These are phyloP conservation scores for Phalacrocorax pelagicus DNA, from an alignment of 2,113 vertebrate species.

Conservation along the genomic window DNA sequence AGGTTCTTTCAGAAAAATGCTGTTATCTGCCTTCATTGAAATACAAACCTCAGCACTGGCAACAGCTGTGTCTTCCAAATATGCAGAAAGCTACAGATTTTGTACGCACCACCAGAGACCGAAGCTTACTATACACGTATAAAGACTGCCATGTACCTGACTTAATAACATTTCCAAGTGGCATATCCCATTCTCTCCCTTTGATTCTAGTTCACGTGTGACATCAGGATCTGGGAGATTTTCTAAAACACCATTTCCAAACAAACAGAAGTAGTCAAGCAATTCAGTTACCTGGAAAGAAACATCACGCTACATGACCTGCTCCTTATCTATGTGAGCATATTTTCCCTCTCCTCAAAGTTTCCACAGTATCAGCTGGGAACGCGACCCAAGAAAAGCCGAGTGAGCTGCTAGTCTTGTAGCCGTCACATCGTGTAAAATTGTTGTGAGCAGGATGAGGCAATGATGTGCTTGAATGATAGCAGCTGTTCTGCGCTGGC, in stretches of 20 bases:
- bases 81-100: background rate
- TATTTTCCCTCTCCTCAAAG: background rate
- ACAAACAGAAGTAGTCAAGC: background rate
- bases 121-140: background rate
- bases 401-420: background rate
- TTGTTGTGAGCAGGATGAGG: conserved; percentile 11
- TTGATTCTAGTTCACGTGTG: background rate
- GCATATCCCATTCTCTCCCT: background rate
- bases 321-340: background rate
- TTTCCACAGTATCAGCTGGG: background rate
- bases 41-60: background rate
- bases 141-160: background rate
- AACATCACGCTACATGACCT: background rate
- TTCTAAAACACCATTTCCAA: background rate
- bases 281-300: background rate
- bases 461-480: conserved; percentile 8
- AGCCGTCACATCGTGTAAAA: conserved; percentile 8
- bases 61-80: background rate
- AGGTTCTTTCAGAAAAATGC: background rate
- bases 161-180: background rate
- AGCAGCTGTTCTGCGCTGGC: conserved; percentile 8
- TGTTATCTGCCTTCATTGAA: background rate
- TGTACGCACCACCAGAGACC: background rate
- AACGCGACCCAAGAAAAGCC: background rate
- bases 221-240: background rate